Conservation (phyloP, 1,140 invertebrate genomes). For the Ephestia elutella region DNA sequence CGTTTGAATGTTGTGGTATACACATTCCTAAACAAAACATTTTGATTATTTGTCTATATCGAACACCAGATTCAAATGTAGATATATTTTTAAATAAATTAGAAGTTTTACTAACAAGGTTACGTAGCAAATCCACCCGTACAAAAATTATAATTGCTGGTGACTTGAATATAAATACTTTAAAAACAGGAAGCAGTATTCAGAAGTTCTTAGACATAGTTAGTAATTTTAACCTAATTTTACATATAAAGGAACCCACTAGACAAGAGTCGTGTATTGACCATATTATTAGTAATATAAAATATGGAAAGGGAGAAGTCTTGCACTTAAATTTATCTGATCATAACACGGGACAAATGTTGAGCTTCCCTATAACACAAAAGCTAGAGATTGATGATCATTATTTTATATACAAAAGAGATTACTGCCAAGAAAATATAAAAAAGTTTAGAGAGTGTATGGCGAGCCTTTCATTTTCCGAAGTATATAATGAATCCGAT, state of each 20-base stretch:
- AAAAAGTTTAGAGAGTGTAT: conserved; percentile 17
- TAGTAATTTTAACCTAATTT: conserved; percentile 16
- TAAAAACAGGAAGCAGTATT: no score
- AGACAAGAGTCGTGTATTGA: conserved; percentile 21
- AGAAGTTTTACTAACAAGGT: no score
- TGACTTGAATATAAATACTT: no score
- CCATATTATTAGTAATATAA: conserved; percentile 22
- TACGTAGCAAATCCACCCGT: no score
- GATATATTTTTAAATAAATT: no score
- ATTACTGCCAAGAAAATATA: conserved; percentile 17
- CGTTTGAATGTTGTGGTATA: no score
- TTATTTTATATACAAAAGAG: conserved; percentile 19
- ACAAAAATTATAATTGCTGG: no score
- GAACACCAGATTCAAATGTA: no score
- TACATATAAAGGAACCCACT: conserved; percentile 17
- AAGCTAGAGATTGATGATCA: not conserved
- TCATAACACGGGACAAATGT: conserved; percentile 22
- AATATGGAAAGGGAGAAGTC: conserved; percentile 9
- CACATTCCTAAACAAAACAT: no score
- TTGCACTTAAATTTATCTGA: conserved; percentile 19
- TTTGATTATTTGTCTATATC: no score
- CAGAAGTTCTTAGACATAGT: no score
- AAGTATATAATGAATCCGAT: conserved; percentile 5
- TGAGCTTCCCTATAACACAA: not conserved
- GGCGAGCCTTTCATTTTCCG: conserved; percentile 7